A percentile compares a stretch with the other conserved stretches of the same genome.
phyloP scores from a whole-genome alignment of 2,113 vertebrate genomes.

The Takifugu flavidus region DNA sequence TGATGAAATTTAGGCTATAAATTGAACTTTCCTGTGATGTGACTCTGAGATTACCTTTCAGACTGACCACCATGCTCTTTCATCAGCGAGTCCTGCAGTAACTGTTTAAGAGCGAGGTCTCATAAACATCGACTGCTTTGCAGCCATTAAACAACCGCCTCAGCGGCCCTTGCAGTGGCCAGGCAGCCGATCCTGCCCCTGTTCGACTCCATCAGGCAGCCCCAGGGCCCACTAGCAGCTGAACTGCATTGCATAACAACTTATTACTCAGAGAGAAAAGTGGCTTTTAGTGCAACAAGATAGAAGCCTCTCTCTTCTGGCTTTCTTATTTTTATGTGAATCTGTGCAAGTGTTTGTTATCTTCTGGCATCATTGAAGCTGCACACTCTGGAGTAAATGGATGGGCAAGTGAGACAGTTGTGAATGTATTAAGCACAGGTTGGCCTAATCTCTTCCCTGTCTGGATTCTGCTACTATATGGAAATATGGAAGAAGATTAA shows the following conservation, averaged over 20 bases:
- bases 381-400: slow-evolving; percentile 16
- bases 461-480: too few relatives aligned
- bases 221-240: slow-evolving; percentile 58
- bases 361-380: slow-evolving; percentile 13
- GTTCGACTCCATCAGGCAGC: slow-evolving; percentile 44
- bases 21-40: too few relatives aligned
- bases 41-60: slow-evolving; percentile 10
- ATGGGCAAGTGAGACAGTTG: slow-evolving; percentile 1
- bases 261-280: slow-evolving; percentile 59
- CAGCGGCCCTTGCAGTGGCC: slow-evolving; percentile 35
- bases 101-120: slow-evolving; percentile 15
- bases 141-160: slow-evolving; percentile 44
- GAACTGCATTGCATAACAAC: slow-evolving; percentile 63
- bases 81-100: slow-evolving; percentile 21
- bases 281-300: slow-evolving; percentile 58
- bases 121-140: slow-evolving; percentile 28
- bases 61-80: slow-evolving; percentile 12
- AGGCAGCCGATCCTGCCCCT: slow-evolving; percentile 38
- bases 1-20: too few relatives aligned
- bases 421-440: too few relatives aligned
- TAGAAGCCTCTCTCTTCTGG: slow-evolving; percentile 24
- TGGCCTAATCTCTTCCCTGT: too few relatives aligned
- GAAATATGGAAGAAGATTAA: not conserved
- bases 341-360: slow-evolving; percentile 19
- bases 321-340: slow-evolving; percentile 23